phyloP scores from a whole-genome alignment of 2,113 vertebrate species.

The Sinosuthora webbiana region DNA sequence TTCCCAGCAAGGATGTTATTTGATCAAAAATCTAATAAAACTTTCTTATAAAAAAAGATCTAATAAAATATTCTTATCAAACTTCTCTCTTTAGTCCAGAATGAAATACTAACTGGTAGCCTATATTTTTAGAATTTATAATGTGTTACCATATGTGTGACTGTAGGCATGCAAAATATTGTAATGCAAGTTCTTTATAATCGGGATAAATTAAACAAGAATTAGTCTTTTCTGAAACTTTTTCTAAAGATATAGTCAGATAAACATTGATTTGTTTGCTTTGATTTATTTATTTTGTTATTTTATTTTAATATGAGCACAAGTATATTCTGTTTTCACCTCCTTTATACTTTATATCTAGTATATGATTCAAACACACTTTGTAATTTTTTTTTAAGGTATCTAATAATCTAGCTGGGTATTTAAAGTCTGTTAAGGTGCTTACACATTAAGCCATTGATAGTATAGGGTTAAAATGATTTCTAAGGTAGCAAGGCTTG shows the following conservation, averaged over 20 bases:
- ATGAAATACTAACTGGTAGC: neutral
- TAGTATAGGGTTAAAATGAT: too few relatives aligned
- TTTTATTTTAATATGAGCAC: neutral
- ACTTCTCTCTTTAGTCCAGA: neutral
- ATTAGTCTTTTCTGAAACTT: neutral
- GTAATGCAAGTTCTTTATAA: neutral
- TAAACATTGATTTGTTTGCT: neutral
- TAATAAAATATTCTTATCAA: neutral
- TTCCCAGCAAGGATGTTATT: neutral
- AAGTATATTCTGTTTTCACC: neutral
- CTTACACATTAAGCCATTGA: neutral
- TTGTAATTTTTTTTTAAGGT: neutral
- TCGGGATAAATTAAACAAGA: neutral
- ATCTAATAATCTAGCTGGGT: neutral
- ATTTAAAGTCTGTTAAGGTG: neutral
- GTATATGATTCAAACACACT: neutral
- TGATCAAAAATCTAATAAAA: neutral
- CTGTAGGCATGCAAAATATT: neutral
- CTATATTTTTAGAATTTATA: neutral
- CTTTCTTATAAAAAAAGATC: neutral
- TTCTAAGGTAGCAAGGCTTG: too few relatives aligned
- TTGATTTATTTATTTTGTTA: neutral
- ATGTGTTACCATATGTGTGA: neutral
- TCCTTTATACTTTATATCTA: neutral
- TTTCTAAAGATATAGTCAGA: neutral